A percentile compares a stretch with the other conserved stretches of the same genome.
Evolutionary conservation across 2,888 invertebrate genomes (phyloP).

Genomic region (Azorinus chamasolen): DNA sequence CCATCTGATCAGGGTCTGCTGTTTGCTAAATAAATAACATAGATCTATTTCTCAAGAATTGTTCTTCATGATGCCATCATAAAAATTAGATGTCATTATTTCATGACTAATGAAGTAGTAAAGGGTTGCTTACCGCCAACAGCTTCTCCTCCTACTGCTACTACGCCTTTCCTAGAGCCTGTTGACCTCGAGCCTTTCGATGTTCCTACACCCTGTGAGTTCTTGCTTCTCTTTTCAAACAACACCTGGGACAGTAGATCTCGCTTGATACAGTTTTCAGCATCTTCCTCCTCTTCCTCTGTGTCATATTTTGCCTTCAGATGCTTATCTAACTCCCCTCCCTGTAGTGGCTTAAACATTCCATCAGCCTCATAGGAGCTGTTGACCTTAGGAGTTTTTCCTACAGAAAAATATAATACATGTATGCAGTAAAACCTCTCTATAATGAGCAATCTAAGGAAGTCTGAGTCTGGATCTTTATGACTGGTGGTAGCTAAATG

Average conservation of each 20-base stretch:
- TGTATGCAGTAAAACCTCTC: too few relatives aligned
- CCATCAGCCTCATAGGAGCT: neutral
- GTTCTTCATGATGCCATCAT: too few relatives aligned
- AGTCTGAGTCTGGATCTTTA: too few relatives aligned
- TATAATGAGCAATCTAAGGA: too few relatives aligned
- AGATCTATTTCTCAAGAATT: too few relatives aligned
- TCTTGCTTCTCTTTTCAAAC: conserved; percentile 25
- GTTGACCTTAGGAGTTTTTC: too few relatives aligned
- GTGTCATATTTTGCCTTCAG: conserved; percentile 55
- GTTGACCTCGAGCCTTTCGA: neutral
- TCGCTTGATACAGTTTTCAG: conserved; percentile 27
- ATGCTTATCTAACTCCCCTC: conserved; percentile 65
- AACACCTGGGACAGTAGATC: conserved; percentile 42
- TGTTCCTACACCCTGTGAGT: neutral
- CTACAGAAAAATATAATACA: too few relatives aligned
- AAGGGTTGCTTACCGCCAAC: conserved; percentile 13
- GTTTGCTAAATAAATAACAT: too few relatives aligned
- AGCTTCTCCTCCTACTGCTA: conserved; percentile 33
- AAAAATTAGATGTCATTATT: too few relatives aligned
- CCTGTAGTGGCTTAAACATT: conserved; percentile 72
- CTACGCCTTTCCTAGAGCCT: conserved; percentile 21
- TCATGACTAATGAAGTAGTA: too few relatives aligned
- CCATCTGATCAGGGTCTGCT: too few relatives aligned
- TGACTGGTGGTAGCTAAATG: too few relatives aligned
- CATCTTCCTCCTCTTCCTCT: conserved; percentile 30